Evolutionary conservation across 2,888 invertebrate genomes (phyloP).

Genomic region (Acronicta alni): DNA sequence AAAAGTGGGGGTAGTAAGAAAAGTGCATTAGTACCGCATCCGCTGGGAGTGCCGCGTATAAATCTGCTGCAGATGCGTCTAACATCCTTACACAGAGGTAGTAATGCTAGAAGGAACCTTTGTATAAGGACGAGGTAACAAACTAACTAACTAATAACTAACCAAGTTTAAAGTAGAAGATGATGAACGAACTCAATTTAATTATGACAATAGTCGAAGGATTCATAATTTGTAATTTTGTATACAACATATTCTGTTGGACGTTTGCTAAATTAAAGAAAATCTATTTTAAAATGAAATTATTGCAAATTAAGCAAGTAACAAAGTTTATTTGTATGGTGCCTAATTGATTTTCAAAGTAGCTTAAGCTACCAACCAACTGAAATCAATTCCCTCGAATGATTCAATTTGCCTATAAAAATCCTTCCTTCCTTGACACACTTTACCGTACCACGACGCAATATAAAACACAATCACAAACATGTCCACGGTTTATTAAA

Average conservation of each 20-base stretch:
- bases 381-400: constrained; percentile 34
- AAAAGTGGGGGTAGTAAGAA: constrained; percentile 51
- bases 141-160: too few relatives aligned
- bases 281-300: too few relatives aligned
- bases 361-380: constrained; percentile 7
- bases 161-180: too few relatives aligned
- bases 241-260: too few relatives aligned
- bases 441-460: constrained; percentile 13
- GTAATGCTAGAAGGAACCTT: constrained; percentile 25
- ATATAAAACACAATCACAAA: constrained; percentile 32
- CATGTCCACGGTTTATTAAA: constrained; percentile 38
- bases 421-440: constrained; percentile 50
- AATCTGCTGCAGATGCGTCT: constrained; percentile 65
- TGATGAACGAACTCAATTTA: too few relatives aligned
- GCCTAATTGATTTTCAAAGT: neutral
- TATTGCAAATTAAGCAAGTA: neutral
- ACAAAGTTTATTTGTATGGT: neutral
- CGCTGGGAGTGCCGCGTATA: constrained; percentile 50
- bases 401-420: constrained; percentile 39
- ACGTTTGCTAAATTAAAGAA: too few relatives aligned
- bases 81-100: constrained; percentile 34
- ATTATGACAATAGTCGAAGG: too few relatives aligned
- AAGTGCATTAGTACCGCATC: constrained; percentile 58
- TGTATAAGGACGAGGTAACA: neutral
- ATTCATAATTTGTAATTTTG: too few relatives aligned